Evolutionary conservation across 2,888 invertebrate species (phyloP), one percentile per base, ranked within the genome.

Genomic region (Dromius quadrimaculatus): DNA sequence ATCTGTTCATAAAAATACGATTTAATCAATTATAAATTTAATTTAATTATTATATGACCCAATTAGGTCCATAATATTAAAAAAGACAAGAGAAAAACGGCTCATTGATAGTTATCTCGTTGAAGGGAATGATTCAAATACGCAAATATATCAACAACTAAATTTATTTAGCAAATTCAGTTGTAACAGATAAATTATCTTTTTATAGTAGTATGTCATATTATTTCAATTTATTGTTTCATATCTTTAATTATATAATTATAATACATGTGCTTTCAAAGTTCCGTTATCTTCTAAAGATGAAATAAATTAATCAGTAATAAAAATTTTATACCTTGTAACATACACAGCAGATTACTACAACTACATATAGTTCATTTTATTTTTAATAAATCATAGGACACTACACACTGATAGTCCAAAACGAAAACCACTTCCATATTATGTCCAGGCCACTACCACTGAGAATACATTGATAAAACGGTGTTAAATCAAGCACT

Each of bases 401-500:
- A 70, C 70, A 70, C 70, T 70, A 70, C 68, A 70, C 70, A 70
- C 50, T 62, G 50, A 70, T 22, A 70, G 70, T 70, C 62, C 70
- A 47, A 43, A 68, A 68, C 17, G 43, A 47, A 64, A 57, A 70
- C 70, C 70, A 70, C 70, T 70, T 70, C 62, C 62, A 70, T 62
- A 62, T 41, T 62, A 70, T 70, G 70, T 70, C 62, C 70, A 70
- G 70, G 70, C 70, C 70, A 70, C 70, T 70, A 70, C 70, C 70
- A 70, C 70, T 70, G 70, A 70, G 47, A 70, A 70, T 70, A 61
- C 61, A 62, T 70, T 61, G 45, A 70, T 62, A 28, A 68, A 70
- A 70, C 62, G 70, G 70, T 70, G 70, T 70, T 61, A 50, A 45
- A 68, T 68, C 62, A 70, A 70, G 70, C 70, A 70, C 70, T 65